Conservation (phyloP, 2,888 invertebrate species). For the Notodromas monacha region DNA sequence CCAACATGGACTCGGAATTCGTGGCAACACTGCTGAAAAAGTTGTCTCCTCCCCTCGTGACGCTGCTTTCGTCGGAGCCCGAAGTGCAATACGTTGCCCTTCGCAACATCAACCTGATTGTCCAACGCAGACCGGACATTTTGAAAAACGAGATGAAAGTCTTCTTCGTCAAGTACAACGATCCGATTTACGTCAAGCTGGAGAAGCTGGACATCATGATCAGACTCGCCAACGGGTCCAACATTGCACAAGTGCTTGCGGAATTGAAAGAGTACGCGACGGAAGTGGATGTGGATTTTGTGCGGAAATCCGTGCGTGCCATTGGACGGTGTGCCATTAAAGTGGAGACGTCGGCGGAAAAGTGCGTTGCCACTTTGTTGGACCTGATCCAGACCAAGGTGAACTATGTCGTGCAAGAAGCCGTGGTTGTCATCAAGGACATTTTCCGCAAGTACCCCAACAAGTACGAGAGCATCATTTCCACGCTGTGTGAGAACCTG, state of each 20-base stretch:
- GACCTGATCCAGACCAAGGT: constrained; percentile 98
- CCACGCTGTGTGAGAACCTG: constrained; percentile 88
- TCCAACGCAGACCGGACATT: constrained; percentile 93
- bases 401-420: constrained; percentile 98
- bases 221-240: constrained; percentile 77
- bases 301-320: constrained; percentile 87
- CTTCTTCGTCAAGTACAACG: constrained; percentile 98
- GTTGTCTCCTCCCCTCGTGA: constrained; percentile 90
- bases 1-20: constrained; percentile 69
- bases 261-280: constrained; percentile 95
- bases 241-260: constrained; percentile 87
- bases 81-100: constrained; percentile 94
- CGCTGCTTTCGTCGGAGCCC: constrained; percentile 81
- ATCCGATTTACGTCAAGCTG: constrained; percentile 95
- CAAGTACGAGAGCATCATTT: constrained; percentile 97
- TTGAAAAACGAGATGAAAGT: constrained; percentile 99
- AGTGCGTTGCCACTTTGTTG: constrained; percentile 82
- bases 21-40: constrained; percentile 77
- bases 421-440: constrained; percentile 95
- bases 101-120: constrained; percentile 90
- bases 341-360: constrained; percentile 84
- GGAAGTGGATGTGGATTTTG: constrained; percentile 97
- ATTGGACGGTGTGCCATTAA: constrained; percentile 97
- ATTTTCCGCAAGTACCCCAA: constrained; percentile 88
- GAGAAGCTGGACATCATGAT: constrained; percentile 99